Base-by-base conservation (phyloP, 2,113 vertebrate genomes). In the Bombycilla garrulus region DNA sequence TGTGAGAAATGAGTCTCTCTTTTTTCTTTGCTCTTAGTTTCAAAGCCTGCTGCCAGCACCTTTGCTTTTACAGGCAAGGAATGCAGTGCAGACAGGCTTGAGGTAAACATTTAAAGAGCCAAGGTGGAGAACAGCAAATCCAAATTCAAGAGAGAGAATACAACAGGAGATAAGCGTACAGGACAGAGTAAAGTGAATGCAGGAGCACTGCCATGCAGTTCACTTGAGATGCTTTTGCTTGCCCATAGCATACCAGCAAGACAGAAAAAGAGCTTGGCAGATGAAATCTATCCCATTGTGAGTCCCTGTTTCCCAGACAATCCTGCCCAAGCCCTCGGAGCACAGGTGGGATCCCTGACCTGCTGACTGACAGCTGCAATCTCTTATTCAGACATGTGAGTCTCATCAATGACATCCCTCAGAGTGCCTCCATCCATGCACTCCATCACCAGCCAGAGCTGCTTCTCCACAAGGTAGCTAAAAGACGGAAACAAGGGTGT, bases 361-460 rank as follows among this genome's bases (percentile, higher is more conserved):
- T 99, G 99, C 98, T 98, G 97, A 97, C 99, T 99, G 95, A 99
- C 98, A 40, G 98, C 98, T 87, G 99, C 99, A 40, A 99, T 99
- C 98, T 99, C 99, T 45, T 98, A 99, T 97, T 99, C 99, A 42
- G 99, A 99, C 99, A 99, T 98, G 91, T 98, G 98, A 9, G 99
- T 99, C 97, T 99, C 98, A 4, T 98, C 99, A 79, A 99, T 99
- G 35, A 99, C 98, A 72, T 99, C 99, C 2, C 98, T 99, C 94
- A 99, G 96, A 26, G 99, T 99, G 73, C 99, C 99, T 36, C 99
- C 99, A 10, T 99, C 99, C 98, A 99, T 96, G 93, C 99, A 99
- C 69, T 99, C 99, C 99, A 99, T 99, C 77, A 99, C 99, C 62
- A 99, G 99, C 99, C 99, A 99, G n/a, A 99, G 97, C 90, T 99